Conservation (phyloP, 2,888 invertebrate species). For the Noctua fimbriata region DNA sequence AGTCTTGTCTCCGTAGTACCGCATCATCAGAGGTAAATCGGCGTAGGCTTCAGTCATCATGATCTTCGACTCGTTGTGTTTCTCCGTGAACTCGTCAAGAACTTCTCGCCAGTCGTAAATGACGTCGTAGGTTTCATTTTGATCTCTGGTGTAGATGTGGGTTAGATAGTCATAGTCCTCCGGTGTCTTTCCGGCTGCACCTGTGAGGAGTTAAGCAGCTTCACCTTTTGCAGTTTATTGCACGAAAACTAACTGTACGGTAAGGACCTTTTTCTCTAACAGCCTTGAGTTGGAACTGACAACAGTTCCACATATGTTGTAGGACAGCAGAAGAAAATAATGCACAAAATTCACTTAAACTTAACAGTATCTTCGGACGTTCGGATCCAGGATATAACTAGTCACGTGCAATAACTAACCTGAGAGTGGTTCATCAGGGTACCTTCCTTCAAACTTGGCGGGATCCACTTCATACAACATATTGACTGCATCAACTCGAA, state of each 20-base stretch:
- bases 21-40: slow-evolving; percentile 85
- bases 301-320: neutral
- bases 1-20: slow-evolving; percentile 90
- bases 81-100: slow-evolving; percentile 87
- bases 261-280: neutral
- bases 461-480: slow-evolving; percentile 83
- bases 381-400: neutral
- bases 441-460: slow-evolving; percentile 74
- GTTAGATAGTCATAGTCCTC: slow-evolving; percentile 88
- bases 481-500: slow-evolving; percentile 94
- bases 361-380: neutral
- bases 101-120: slow-evolving; percentile 91
- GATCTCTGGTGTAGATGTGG: slow-evolving; percentile 90
- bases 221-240: neutral
- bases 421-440: slow-evolving; percentile 91
- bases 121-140: slow-evolving; percentile 89
- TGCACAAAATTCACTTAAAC: neutral
- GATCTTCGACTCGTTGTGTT: slow-evolving; percentile 83
- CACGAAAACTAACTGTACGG: neutral
- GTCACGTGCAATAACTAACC: slow-evolving; percentile 64
- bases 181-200: slow-evolving; percentile 64
- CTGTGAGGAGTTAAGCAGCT: slow-evolving; percentile 9
- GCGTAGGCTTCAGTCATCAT: slow-evolving; percentile 92
- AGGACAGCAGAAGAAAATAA: neutral
- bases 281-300: neutral